A percentile compares a stretch with the other conserved stretches of the same genome.
Conservation (phyloP, 2,797 vertebrate species). For the Leuciscus waleckii region DNA sequence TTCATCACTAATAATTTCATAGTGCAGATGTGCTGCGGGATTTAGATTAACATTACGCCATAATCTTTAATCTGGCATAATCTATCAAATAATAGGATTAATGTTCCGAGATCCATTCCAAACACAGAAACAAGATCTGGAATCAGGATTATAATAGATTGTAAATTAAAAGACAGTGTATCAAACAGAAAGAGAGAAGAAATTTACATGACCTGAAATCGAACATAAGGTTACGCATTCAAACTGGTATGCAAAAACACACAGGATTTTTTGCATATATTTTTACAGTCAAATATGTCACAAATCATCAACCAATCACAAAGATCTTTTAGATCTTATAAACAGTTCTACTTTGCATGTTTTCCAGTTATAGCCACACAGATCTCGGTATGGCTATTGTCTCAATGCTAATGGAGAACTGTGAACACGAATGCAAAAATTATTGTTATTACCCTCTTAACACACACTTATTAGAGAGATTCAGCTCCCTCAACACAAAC, state of each 20-base stretch:
- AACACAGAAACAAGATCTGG: slow-evolving; percentile 57
- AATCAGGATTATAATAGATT: slow-evolving; percentile 52
- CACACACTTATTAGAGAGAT: slow-evolving; percentile 4
- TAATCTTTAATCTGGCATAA: slow-evolving; percentile 64
- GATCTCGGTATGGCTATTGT: slow-evolving; percentile 15
- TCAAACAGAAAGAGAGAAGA: neutral
- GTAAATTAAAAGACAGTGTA: neutral
- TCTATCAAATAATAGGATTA: slow-evolving; percentile 51
- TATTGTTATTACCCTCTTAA: slow-evolving; percentile 26
- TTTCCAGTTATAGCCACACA: slow-evolving; percentile 25
- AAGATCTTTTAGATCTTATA: neutral
- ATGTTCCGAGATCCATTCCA: slow-evolving; percentile 36
- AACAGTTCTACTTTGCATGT: slow-evolving; percentile 54
- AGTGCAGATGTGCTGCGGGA: slow-evolving; percentile 7
- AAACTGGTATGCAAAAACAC: slow-evolving; percentile 33
- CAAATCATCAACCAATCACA: slow-evolving; percentile 24
- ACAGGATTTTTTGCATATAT: slow-evolving; percentile 29
- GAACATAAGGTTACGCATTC: slow-evolving; percentile 20
- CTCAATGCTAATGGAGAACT: neutral
- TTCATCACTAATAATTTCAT: slow-evolving; percentile 58
- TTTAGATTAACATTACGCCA: slow-evolving; percentile 24
- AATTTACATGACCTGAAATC: neutral
- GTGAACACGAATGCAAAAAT: slow-evolving; percentile 7
- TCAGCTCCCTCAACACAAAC: neutral
- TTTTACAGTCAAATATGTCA: slow-evolving; percentile 49